Percentiles rank a stretch among this genome's conserved stretches.
Evolutionary conservation across 2,888 invertebrate species (phyloP).

Genomic region (Bibio marci): DNA sequence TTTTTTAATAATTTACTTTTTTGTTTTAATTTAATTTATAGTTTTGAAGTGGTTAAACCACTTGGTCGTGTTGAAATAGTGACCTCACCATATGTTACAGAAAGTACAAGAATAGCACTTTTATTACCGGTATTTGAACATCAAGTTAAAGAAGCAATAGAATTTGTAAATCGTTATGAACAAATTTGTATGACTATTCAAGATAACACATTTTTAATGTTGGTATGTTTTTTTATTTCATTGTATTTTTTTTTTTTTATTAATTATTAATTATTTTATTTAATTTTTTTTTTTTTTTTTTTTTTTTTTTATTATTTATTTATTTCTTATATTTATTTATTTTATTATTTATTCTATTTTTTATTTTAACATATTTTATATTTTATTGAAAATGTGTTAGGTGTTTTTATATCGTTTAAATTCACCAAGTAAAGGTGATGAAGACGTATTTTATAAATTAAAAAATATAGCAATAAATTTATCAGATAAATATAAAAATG

Average conservation of each 20-base stretch:
- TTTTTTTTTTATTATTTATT: conserved; percentile 5
- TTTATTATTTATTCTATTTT: too few species aligned
- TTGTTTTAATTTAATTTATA: conserved; percentile 13
- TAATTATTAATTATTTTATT: conserved; percentile 3
- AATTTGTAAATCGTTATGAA: conserved; percentile 57
- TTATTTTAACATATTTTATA: background rate
- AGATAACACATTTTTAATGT: conserved; percentile 59
- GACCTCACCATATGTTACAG: conserved; percentile 89
- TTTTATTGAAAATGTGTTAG: too few species aligned
- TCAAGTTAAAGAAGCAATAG: conserved; percentile 36
- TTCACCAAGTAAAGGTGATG: conserved; percentile 43
- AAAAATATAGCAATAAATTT: conserved; percentile 45
- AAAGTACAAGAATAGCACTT: conserved; percentile 67
- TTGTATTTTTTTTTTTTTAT: background rate
- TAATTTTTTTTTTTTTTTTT: conserved; percentile 5
- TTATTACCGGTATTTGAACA: conserved; percentile 49
- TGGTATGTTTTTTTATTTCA: conserved; percentile 32
- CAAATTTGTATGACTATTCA: conserved; percentile 54
- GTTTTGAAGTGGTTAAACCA: conserved; percentile 67
- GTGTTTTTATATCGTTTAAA: conserved; percentile 47
- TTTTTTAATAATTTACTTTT: background rate
- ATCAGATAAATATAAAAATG: conserved; percentile 46
- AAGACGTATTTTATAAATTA: conserved; percentile 40
- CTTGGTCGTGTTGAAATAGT: conserved; percentile 77
- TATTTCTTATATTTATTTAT: conserved; percentile 2